Base-by-base conservation (phyloP, 2,888 invertebrate genomes). In the Dorcus parallelipipedus region DNA sequence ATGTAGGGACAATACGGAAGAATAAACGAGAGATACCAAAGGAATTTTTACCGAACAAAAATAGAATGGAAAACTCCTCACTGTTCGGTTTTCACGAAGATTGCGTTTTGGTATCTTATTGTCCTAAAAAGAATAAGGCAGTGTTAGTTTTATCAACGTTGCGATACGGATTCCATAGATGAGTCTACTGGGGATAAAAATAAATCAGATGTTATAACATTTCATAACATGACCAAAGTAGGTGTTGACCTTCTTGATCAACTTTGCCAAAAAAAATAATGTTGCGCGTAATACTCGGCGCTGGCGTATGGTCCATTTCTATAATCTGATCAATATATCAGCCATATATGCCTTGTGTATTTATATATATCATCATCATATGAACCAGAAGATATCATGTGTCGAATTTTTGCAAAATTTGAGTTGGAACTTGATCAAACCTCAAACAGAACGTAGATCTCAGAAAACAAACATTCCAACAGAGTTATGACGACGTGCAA, bases 151-250 rank as follows among this genome's bases (percentile, higher is more conserved):
- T 40, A 14, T 51, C 54, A 38, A 48, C 26, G 3, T 48, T 53
- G 58, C 41, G 45, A 8, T 47, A 50, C 5, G 26, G 26, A 26
- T 26, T 3, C 26, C 43, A 47, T 43, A 48, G 47, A 33, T 33
- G 42, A 50, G 9, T 23, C 51, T n/a, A 48, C 54, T 5, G 23
- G 9, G 20, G 51, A 58, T 49, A 51, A 49, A 49, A 10, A 9
- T 6, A 59, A 59, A 48, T 52, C 51, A 1, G 54, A 51, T 43
- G 51, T 51, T 9, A 48, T 39, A 10, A 43, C 49, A 40, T 58
- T 54, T 23, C 54, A 43, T 14, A 54, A 58, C 39, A 23, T 10
- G 8, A 53, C 58, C 5, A 58, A 58, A 53, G 33, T 42, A 9
- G 52, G 47, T 2, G 56, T 52, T 1, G 52, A 43, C 14, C 48